Conservation (phyloP, 1,140 invertebrate species). For the Dinoponera quadriceps region DNA sequence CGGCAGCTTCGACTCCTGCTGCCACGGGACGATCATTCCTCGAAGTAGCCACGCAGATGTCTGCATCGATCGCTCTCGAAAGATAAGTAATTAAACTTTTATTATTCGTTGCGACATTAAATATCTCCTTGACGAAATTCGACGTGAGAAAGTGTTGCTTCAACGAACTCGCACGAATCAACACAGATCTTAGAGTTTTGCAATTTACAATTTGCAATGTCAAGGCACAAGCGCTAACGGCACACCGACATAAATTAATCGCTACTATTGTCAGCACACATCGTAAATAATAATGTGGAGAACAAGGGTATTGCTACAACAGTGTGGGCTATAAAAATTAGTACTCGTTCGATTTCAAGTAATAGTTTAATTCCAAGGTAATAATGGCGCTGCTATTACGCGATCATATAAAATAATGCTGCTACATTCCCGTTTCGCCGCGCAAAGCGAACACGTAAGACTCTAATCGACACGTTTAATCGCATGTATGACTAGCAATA, state of each 20-base stretch:
- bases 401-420: background rate
- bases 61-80: constrained; percentile 4
- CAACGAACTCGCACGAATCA: too few species aligned
- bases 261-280: background rate
- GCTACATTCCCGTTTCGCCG: constrained; percentile 6
- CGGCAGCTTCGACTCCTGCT: constrained; percentile 23
- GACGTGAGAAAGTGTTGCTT: background rate
- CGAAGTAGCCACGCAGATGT: background rate
- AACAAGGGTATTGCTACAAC: background rate
- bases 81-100: background rate
- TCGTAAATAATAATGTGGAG: background rate
- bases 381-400: background rate
- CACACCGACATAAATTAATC: background rate
- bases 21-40: background rate
- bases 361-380: background rate
- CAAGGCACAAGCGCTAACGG: too few species aligned
- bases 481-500: too few species aligned
- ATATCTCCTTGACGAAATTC: background rate
- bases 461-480: too few species aligned
- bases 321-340: background rate
- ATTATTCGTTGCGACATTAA: too few species aligned
- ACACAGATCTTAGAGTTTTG: too few species aligned
- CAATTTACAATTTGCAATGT: too few species aligned
- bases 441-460: constrained; percentile 12
- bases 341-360: background rate